Evolutionary conservation across 2,888 invertebrate species (phyloP), one percentile per base, ranked within the genome.

Genomic region (Papilio gigon): DNA sequence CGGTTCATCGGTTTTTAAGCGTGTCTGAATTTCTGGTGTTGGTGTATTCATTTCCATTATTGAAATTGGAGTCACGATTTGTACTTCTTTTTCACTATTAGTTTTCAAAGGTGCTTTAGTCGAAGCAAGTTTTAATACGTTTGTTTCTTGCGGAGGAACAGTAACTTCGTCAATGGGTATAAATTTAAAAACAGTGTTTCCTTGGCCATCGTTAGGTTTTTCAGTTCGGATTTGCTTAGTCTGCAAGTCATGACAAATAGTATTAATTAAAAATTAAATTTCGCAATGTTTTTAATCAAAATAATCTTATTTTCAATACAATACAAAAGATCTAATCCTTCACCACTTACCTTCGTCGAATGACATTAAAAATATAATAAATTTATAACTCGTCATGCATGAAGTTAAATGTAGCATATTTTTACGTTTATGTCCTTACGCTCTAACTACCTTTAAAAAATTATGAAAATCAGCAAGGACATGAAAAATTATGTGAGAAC

Each of bases 161-260:
- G 82, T 86, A 20, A 92, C 84, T 81, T 93, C 89, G 67, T 92
- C 90, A 73, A 90, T 89, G 37, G 90, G 90, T 84, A 92, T 91
- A 72, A 88, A 92, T 82, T 89, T 92, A 79, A 92, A 91, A 75
- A 91, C 82, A 61, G 89, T 80, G 71, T 80, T 84, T 74, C 84
- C 87, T 72, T 79, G 86, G 74, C 84, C 89, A 74, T 88, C 86
- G 73, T 75, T 81, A 69, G 92, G 92, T 75, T 84, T 92, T 84
- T 92, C 92, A 27, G 92, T 93, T 71, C 92, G 86, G 74, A 93
- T 93, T 88, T 90, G 85, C 84, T 92, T 86, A 70, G 93, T 93
- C 93, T 93, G 90, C 73, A 92, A 93, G 80, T 74, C 76, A 71
- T 80, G 77, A 59, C 70, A 70, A 75, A 73, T 60, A 70, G 60